Evolutionary conservation across 1,140 invertebrate species (phyloP), one percentile per base, ranked within the genome.

Genomic region (Macrosteles quadrilineatus): DNA sequence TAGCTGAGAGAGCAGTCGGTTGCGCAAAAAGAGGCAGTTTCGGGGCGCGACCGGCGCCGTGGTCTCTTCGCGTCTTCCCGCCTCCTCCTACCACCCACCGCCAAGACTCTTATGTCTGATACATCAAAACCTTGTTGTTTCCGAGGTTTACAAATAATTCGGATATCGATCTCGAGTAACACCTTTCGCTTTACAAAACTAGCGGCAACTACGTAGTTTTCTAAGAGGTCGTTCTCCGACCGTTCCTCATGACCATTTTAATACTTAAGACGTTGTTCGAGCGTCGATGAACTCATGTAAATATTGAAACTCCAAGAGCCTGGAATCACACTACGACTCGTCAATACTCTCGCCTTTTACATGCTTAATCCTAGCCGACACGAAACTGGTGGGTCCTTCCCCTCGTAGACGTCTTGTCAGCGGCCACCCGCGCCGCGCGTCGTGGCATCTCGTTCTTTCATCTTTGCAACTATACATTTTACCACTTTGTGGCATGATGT

Each of bases 21-120:
- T 69, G 68, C 68, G 68, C 68, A 69, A 69, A 69, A 69, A 69
- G 57, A 59, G 68, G 57, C 68, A 69, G 59, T 69, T 69, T 69
- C 57, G 68, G 36, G 67, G 36, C 57, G 36, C 68, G 68, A 69
- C 68, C 68, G 68, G 68, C 68, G 68, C 68, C 36, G 68, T 62
- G 59, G 68, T 64, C 57, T 47, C 31, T 36, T 23, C 68, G 68
- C 43, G 40, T 55, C 25, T 43, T 69, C 55, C 31, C 55, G 30
- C 36, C 67, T 55, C 30, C 67, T 31, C 29, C 43, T 29, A 29
- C 55, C 68, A 25, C 55, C 68, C 25, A 19, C 68, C 65, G 40
- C 12, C 21, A 21, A 14, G 43, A 30, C 36, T 59, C 67, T 59
- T 62, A 66, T 23, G 32, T 66, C 40, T 40, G 40, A 66, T 66